These are phyloP conservation scores for Epinotia ramella DNA, from an alignment of 2,888 invertebrate genomes.

Conservation along the genomic window DNA sequence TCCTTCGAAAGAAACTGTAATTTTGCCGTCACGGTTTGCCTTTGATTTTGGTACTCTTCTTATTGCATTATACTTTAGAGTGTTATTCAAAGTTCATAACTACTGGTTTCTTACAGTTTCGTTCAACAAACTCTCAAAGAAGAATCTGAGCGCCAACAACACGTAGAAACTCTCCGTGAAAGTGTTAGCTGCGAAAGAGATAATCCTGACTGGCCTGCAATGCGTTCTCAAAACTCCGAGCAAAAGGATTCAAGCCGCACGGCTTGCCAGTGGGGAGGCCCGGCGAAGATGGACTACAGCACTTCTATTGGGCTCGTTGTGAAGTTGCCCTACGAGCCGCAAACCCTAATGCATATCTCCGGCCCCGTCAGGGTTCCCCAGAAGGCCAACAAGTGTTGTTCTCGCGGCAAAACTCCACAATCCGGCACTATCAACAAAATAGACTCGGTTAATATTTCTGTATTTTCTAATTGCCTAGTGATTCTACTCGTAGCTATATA, in stretches of 20 bases:
- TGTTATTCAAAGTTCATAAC: too few species aligned
- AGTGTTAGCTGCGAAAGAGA: slow-evolving; percentile 7
- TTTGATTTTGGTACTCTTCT: too few species aligned
- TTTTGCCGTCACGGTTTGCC: too few species aligned
- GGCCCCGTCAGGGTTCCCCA: neutral
- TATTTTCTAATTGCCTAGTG: slow-evolving; percentile 12
- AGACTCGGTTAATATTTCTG: slow-evolving; percentile 59
- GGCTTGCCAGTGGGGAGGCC: neutral
- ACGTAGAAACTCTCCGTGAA: neutral
- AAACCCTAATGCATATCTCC: slow-evolving; percentile 65
- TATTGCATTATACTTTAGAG: too few species aligned
- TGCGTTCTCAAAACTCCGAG: neutral
- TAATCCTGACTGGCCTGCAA: neutral
- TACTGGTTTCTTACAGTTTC: slow-evolving; percentile 11
- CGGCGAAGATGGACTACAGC: slow-evolving; percentile 49
- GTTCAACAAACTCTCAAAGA: slow-evolving; percentile 9
- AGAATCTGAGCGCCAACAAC: neutral
- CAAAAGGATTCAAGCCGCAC: neutral
- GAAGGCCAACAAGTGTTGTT: neutral
- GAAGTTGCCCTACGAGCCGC: slow-evolving; percentile 66
- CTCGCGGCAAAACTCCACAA: neutral
- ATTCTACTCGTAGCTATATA: neutral
- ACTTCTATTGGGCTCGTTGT: slow-evolving; percentile 65
- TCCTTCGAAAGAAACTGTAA: too few species aligned
- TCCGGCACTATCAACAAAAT: slow-evolving; percentile 60